Percentiles rank a stretch among this genome's conserved stretches.
These are phyloP conservation scores for Calosoma granatense DNA, from an alignment of 1,140 invertebrate genomes.

Conservation along the genomic window DNA sequence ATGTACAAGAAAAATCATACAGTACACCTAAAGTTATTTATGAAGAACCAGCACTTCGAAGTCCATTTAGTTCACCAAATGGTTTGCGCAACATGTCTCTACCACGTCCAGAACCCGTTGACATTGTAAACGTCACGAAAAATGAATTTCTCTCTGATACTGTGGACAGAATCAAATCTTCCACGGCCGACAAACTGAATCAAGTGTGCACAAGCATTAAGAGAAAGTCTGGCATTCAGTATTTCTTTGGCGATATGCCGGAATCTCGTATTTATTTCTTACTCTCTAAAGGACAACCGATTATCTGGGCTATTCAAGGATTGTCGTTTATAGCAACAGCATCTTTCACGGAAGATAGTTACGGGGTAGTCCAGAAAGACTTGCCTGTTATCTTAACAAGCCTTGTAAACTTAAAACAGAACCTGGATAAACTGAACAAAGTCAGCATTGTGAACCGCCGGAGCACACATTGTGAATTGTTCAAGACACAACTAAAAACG, in stretches of 20 bases:
- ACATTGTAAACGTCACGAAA: not conserved
- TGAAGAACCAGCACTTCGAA: constrained; percentile 6
- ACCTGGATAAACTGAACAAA: constrained; percentile 60
- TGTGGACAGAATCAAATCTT: not conserved
- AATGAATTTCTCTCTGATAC: not conserved
- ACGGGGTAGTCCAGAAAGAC: constrained; percentile 71
- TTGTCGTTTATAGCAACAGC: constrained; percentile 53
- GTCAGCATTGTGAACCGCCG: constrained; percentile 48
- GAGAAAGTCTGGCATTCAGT: constrained; percentile 52
- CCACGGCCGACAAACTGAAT: constrained; percentile 6
- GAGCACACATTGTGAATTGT: constrained; percentile 44
- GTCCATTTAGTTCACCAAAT: not conserved
- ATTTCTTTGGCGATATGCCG: constrained; percentile 58
- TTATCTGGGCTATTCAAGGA: constrained; percentile 60
- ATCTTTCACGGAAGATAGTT: constrained; percentile 64
- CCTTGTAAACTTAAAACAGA: constrained; percentile 53
- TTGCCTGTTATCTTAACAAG: constrained; percentile 53
- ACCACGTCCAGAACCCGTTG: not conserved
- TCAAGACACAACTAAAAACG: constrained; percentile 48
- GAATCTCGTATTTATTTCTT: constrained; percentile 53
- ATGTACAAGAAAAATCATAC: not conserved
- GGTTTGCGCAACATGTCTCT: not conserved
- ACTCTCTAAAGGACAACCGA: constrained; percentile 51
- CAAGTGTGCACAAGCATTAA: constrained; percentile 25
- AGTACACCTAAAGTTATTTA: not conserved